These are phyloP conservation scores for Noctua fimbriata DNA, from an alignment of 2,888 invertebrate species.

Conservation along the genomic window DNA sequence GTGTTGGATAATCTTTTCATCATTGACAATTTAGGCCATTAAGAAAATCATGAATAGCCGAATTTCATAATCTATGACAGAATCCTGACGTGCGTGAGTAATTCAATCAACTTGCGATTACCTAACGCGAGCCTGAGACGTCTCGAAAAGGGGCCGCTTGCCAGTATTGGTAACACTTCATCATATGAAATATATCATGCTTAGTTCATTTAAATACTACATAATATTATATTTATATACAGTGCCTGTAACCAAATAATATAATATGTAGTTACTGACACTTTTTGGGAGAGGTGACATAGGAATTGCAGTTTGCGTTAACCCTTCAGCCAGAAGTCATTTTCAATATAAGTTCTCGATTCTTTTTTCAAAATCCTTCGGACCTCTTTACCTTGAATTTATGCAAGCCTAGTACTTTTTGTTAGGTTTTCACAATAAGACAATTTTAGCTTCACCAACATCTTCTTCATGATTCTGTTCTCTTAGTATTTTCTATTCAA, in stretches of 20 bases:
- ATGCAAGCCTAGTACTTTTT: too few relatives aligned
- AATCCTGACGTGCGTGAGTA: constrained; percentile 63
- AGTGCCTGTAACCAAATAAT: not conserved
- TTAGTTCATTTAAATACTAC: constrained; percentile 11
- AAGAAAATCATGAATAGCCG: not conserved
- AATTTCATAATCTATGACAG: constrained; percentile 60
- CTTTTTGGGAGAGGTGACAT: not conserved
- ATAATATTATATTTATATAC: not conserved
- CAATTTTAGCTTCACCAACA: too few relatives aligned
- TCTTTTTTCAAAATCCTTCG: too few relatives aligned
- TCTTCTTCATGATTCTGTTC: too few relatives aligned
- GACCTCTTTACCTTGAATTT: too few relatives aligned
- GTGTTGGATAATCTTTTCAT: too few relatives aligned
- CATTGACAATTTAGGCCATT: not conserved
- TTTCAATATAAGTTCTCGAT: too few relatives aligned
- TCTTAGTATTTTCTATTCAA: too few relatives aligned
- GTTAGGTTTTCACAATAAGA: too few relatives aligned
- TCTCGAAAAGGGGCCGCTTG: constrained; percentile 32
- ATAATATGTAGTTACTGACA: not conserved
- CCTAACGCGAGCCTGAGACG: constrained; percentile 38
- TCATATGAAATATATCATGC: constrained; percentile 5
- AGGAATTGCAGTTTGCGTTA: not conserved
- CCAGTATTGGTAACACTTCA: constrained; percentile 28
- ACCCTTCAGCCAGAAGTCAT: not conserved
- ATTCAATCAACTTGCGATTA: constrained; percentile 70